Base-by-base conservation (phyloP, 2,888 invertebrate species). In the Nomada lathburiana region DNA sequence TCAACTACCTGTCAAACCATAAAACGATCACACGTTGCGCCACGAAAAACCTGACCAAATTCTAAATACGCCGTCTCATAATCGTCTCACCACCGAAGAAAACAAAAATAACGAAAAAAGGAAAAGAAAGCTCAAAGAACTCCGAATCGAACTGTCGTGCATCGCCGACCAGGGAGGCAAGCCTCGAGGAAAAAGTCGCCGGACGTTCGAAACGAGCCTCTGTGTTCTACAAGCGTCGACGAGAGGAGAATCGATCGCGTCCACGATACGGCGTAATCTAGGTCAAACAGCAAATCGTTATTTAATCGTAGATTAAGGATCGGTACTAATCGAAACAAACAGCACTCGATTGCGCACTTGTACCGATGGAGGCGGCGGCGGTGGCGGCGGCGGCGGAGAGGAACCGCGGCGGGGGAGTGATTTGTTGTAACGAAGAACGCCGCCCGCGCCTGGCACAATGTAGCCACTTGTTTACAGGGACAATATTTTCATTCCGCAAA, bases 401-500 rank as follows among this genome's bases (percentile, higher is more conserved):
- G 78, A 80, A 63, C 57, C 57, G 83, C 55, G 65, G 77, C 71
- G 84, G 62, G 84, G 78, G 82, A 78, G 80, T 81, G 88, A 88
- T 89, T 88, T 88, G 89, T 89, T 89, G 87, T 88, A 89, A 90
- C 84, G 88, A 81, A 86, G 87, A 89, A 85, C 76, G 81, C 82
- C 80, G 85, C 65, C 80, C 79, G 50, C 68, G 81, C 87, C 64
- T 78, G 85, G 86, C 75, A 88, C 88, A 88, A 86, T 89, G 88
- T 82, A 89, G 88, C 89, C 88, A 88, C 91, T 91, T 93, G 92
- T 93, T 93, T 93, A 92, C 93, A 92, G 91, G 91, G 92, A 93
- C 92, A 93, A 93, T 93, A 93, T 93, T 93, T 93, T 93, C 93
- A 93, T 93, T 91, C 91, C 89, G 92, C 93, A 93, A 93, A 93